phyloP scores from a whole-genome alignment of 2,888 invertebrate species.

The Stegophylla sp. region DNA sequence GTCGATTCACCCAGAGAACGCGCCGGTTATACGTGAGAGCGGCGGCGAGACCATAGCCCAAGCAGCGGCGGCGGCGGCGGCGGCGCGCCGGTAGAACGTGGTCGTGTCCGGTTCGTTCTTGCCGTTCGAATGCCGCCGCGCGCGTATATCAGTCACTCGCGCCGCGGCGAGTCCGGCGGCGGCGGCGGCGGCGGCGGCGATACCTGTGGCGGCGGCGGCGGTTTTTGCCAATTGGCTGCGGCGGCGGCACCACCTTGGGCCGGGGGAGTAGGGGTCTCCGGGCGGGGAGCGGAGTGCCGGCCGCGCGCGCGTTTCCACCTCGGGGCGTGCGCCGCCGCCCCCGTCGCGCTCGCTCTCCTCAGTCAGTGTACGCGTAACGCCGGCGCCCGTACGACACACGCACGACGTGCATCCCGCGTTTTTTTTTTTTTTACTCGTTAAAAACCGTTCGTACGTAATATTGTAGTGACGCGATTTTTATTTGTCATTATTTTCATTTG shows the following conservation, averaged over 20 bases:
- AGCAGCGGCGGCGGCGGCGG: not conserved
- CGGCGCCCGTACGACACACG: conserved; percentile 39
- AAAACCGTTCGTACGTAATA: too few relatives aligned
- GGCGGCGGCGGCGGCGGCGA: conserved; percentile 49
- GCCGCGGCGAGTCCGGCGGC: conserved; percentile 32
- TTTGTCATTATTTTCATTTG: not conserved
- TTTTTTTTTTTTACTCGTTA: not conserved
- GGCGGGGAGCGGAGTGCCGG: not conserved
- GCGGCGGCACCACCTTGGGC: not conserved
- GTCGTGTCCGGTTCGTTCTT: conserved; percentile 17
- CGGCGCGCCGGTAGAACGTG: conserved; percentile 3
- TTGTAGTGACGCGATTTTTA: not conserved
- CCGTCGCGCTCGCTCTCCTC: conserved; percentile 39
- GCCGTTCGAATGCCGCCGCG: conserved; percentile 51
- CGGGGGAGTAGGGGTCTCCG: not conserved
- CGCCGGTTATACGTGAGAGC: too few relatives aligned
- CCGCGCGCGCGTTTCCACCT: conserved; percentile 54
- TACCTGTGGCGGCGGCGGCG: conserved; percentile 54
- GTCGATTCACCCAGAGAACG: too few relatives aligned
- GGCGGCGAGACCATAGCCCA: too few relatives aligned
- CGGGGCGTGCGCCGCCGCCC: conserved; percentile 56
- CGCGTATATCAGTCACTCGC: conserved; percentile 30
- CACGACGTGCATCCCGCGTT: not conserved
- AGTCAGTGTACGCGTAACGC: conserved; percentile 53
- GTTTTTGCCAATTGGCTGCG: conserved; percentile 57